Percentiles rank a stretch among this genome's conserved stretches.
Conservation (phyloP, 2,113 vertebrate genomes). For the Pelmatolapia mariae region DNA sequence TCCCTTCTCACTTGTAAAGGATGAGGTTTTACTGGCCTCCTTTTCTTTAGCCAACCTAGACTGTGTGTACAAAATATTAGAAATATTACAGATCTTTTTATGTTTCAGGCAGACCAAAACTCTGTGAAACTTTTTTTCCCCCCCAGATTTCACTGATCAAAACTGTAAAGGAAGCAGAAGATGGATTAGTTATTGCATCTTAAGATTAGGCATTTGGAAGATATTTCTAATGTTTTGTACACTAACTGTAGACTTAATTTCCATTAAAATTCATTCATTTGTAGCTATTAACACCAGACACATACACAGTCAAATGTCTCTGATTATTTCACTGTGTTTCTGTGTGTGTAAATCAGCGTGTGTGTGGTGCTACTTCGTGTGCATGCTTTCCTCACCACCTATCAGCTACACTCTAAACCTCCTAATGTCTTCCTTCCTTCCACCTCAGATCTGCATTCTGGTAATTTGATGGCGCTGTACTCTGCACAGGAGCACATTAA, state of each 20-base stretch:
- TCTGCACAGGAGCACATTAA: background rate
- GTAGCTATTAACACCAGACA: constrained; percentile 26
- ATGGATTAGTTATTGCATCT: background rate
- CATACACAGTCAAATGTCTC: constrained; percentile 26
- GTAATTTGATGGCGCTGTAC: background rate
- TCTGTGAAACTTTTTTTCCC: rapidly evolving
- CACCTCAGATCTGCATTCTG: background rate
- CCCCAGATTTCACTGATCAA: background rate
- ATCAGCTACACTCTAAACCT: background rate
- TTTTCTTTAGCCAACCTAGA: background rate
- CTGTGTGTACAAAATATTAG: constrained; percentile 26
- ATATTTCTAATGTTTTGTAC: constrained; percentile 49
- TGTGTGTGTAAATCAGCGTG: constrained; percentile 17
- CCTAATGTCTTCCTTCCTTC: constrained; percentile 4
- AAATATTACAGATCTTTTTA: background rate
- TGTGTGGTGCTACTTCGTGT: constrained; percentile 13
- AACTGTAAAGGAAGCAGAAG: background rate
- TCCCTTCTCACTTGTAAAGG: constrained; percentile 46
- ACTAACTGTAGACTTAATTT: background rate
- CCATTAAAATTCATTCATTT: constrained; percentile 24
- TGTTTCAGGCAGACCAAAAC: background rate
- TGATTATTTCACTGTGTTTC: constrained; percentile 22
- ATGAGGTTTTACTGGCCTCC: constrained; percentile 36
- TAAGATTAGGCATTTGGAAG: background rate
- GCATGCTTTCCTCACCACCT: constrained; percentile 26